A percentile compares a stretch with the other conserved stretches of the same genome.
These are phyloP conservation scores for Venturia canescens DNA, from an alignment of 1,140 invertebrate species.

Conservation along the genomic window DNA sequence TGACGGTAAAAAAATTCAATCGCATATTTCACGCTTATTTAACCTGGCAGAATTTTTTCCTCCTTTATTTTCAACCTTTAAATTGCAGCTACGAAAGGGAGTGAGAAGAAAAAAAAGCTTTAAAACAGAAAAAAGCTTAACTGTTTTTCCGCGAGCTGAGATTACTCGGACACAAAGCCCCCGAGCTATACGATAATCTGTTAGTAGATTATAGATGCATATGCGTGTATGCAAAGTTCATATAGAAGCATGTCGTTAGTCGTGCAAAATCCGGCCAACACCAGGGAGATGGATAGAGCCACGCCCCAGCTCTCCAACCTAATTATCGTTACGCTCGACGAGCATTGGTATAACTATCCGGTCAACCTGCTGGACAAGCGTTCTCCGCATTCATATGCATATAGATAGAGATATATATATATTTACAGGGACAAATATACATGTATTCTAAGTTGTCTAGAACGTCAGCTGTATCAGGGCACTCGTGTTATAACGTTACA, in stretches of 20 bases:
- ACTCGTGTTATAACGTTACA: neutral
- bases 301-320: conserved; percentile 42
- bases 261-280: conserved; percentile 34
- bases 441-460: conserved; percentile 1
- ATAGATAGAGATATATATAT: neutral
- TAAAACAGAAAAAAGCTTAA: neutral
- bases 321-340: conserved; percentile 43
- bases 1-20: too few species aligned
- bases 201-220: conserved; percentile 3
- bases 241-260: neutral
- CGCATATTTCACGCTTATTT: too few species aligned
- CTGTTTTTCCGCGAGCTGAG: neutral
- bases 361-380: conserved; percentile 39
- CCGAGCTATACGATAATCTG: neutral
- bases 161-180: neutral
- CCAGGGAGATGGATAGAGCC: conserved; percentile 32
- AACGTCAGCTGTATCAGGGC: neutral
- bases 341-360: conserved; percentile 44
- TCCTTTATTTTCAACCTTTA: neutral
- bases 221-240: neutral
- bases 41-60: too few species aligned
- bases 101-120: neutral
- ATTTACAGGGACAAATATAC: neutral
- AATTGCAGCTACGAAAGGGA: neutral
- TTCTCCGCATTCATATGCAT: conserved; percentile 3